These are phyloP conservation scores for Gila robusta DNA, from an alignment of 2,797 vertebrate genomes.

Conservation along the genomic window DNA sequence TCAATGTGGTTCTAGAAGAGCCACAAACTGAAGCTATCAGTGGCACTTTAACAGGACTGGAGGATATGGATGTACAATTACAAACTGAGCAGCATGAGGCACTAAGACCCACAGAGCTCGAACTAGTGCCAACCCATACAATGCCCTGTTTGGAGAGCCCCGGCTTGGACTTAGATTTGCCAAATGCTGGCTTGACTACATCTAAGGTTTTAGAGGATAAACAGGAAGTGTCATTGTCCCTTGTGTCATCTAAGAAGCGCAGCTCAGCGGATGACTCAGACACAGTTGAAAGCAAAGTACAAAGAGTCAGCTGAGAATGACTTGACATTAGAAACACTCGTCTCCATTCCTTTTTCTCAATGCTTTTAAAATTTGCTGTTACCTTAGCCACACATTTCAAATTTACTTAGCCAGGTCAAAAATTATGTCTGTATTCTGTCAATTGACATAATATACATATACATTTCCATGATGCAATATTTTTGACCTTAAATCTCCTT, in stretches of 20 bases:
- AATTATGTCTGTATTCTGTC: background rate
- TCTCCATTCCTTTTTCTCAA: background rate
- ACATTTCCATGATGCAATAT: background rate
- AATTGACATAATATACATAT: background rate
- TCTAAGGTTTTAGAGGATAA: slow-evolving; percentile 41
- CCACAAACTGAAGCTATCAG: slow-evolving; percentile 34
- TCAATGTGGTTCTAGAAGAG: slow-evolving; percentile 40
- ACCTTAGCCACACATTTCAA: background rate
- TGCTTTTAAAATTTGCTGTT: background rate
- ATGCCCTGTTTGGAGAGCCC: slow-evolving; percentile 43
- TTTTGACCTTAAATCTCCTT: background rate
- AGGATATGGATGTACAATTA: slow-evolving; percentile 59
- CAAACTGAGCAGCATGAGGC: slow-evolving; percentile 46
- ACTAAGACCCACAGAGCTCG: slow-evolving; percentile 37
- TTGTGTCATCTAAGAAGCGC: slow-evolving; percentile 48
- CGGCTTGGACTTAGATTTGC: slow-evolving; percentile 24
- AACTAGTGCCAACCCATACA: slow-evolving; percentile 4
- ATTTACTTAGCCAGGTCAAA: background rate
- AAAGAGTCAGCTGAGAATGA: slow-evolving; percentile 60
- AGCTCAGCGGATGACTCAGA: slow-evolving; percentile 44
- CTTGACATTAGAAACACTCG: background rate
- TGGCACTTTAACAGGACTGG: slow-evolving; percentile 47
- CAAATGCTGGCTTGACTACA: slow-evolving; percentile 37
- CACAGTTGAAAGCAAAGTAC: slow-evolving; percentile 51
- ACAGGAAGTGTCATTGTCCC: slow-evolving; percentile 35